These are phyloP conservation scores for Coranthus polyacanthus DNA, from an alignment of 2,797 vertebrate species.

Conservation along the genomic window DNA sequence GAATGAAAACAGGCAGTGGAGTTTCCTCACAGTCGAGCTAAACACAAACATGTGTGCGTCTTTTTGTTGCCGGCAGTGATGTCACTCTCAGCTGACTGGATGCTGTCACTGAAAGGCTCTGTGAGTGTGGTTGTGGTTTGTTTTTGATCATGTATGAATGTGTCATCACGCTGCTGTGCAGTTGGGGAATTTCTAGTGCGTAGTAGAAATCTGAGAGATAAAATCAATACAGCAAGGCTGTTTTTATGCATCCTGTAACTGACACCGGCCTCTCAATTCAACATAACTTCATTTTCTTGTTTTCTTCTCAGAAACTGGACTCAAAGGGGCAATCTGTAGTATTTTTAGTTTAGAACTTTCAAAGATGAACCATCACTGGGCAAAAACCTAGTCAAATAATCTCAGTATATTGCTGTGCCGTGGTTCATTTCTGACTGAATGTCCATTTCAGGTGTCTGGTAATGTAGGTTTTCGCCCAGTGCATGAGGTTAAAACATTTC, in stretches of 20 bases:
- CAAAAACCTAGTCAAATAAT: no score
- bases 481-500: no score
- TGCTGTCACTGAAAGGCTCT: constrained; percentile 31
- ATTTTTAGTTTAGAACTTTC: no score
- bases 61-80: constrained; percentile 24
- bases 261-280: neutral
- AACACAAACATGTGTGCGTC: constrained; percentile 37
- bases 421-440: no score
- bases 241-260: constrained; percentile 17
- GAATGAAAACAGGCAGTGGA: constrained; percentile 24
- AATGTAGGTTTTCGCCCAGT: no score
- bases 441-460: no score
- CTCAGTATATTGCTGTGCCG: no score
- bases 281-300: no score
- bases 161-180: constrained; percentile 1
- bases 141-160: neutral
- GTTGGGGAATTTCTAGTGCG: constrained; percentile 14
- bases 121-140: constrained; percentile 12
- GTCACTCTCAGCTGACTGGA: constrained; percentile 59
- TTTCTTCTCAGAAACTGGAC: no score
- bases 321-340: no score
- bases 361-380: no score
- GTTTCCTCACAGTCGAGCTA: constrained; percentile 6
- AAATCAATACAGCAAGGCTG: constrained; percentile 28
- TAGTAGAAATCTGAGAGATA: neutral